Base-by-base conservation (phyloP, 2,797 vertebrate genomes). In the Prionace glauca region DNA sequence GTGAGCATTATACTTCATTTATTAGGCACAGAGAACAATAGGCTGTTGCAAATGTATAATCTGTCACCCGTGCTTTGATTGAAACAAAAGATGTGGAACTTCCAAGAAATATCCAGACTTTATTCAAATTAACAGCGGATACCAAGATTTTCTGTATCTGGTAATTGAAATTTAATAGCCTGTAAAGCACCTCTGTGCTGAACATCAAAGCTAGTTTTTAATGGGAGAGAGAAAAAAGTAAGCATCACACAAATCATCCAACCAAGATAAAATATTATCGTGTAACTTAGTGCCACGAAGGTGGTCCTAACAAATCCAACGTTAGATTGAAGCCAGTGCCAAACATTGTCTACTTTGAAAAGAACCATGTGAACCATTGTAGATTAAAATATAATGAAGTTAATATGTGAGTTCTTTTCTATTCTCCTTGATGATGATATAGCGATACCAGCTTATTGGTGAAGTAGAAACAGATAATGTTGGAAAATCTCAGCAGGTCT, bases 1-100 rank as follows among this genome's bases (percentile, higher is more conserved):
- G 90, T 69, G 65, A 92, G 90, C 90, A 92, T 41, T 45, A 20
- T 32, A 92, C 22, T 92, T 69, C 90, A 92, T 67, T 92, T 92
- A 67, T 92, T 20, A 92, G 62, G 90, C 62, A 67, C 22, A 62
- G 65, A 92, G 90, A 36, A 32, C 36, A 92, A 92, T 22, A 92
- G 60, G 62, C 22, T 67, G 56, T 16, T 67, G 90, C 90, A 67
- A 92, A 92, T 67, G n/a, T 67, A 9, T 36, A 18, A 65, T 65
- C 60, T 91, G 60, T 62, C 88, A 65, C 60, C 32, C 56, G 32
- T 65, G 29, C 29, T 65, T 36, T 41, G 90, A 67, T 18, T 92
- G n/a, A 41, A 92, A 69, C 22, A 79, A 79, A 79, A 79, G 74
- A n/a, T n/a, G 3, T 29, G 29, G 56, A 90, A 62, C 56, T 14